These are phyloP conservation scores for Thereva nobilitata DNA, from an alignment of 2,888 invertebrate species.

Conservation along the genomic window DNA sequence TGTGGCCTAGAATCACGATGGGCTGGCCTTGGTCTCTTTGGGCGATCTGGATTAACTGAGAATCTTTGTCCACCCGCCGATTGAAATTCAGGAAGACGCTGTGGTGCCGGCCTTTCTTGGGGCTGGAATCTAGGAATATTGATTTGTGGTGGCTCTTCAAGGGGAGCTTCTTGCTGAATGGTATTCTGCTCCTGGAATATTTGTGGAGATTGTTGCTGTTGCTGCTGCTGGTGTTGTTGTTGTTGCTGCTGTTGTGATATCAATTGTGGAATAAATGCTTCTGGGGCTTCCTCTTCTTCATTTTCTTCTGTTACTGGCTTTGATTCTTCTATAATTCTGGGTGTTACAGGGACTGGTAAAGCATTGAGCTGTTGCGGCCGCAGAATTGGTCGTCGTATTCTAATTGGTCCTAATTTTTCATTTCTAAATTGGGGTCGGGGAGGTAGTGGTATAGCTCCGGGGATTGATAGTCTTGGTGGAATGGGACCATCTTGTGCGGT, in stretches of 20 bases:
- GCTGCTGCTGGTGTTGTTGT: conserved; percentile 53
- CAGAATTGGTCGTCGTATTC: conserved; percentile 58
- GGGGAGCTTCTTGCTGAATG: conserved; percentile 58
- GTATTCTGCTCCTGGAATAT: conserved; percentile 50
- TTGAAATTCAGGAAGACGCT: conserved; percentile 48
- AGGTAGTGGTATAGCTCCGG: conserved; percentile 64
- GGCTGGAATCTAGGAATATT: conserved; percentile 50
- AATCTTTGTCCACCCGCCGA: conserved; percentile 48
- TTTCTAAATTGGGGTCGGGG: conserved; percentile 50
- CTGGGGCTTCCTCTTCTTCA: conserved; percentile 65
- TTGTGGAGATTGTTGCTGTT: conserved; percentile 52
- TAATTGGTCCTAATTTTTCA: conserved; percentile 46
- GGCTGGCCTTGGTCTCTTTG: conserved; percentile 43
- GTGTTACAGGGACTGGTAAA: conserved; percentile 59
- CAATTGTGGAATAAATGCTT: conserved; percentile 61
- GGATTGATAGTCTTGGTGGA: conserved; percentile 69
- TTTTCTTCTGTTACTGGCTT: conserved; percentile 72
- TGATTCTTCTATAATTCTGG: conserved; percentile 55
- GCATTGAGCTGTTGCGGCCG: conserved; percentile 58
- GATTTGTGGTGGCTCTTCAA: conserved; percentile 45
- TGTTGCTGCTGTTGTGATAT: conserved; percentile 54
- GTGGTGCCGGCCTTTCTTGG: conserved; percentile 49
- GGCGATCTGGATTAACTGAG: conserved; percentile 46
- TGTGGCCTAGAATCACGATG: conserved; percentile 61
- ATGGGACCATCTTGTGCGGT: conserved; percentile 62